Conservation (phyloP, 1,140 invertebrate genomes). For the Sycobia sp. region DNA sequence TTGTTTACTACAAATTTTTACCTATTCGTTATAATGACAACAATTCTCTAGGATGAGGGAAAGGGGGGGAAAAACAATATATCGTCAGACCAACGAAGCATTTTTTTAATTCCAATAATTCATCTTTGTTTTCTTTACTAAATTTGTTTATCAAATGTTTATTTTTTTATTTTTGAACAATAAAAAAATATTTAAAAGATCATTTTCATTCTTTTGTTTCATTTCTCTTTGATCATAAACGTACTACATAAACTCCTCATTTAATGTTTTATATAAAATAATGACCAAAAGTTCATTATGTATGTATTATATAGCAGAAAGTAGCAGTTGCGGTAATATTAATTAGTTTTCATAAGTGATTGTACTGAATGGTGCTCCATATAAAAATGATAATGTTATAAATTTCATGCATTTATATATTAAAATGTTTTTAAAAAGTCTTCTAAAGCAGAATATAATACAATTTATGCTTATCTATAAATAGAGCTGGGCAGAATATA, state of each 20-base stretch:
- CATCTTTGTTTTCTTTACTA: slow-evolving; percentile 16
- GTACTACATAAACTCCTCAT: neutral
- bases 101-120: slow-evolving; percentile 13
- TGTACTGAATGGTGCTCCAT: slow-evolving; percentile 24
- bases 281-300: slow-evolving; percentile 1
- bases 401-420: neutral
- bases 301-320: neutral
- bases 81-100: slow-evolving; percentile 9
- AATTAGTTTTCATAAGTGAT: slow-evolving; percentile 8
- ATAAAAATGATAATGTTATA: slow-evolving; percentile 8
- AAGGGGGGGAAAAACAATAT: slow-evolving; percentile 7
- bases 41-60: slow-evolving; percentile 3
- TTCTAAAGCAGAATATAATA: neutral
- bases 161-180: slow-evolving; percentile 32
- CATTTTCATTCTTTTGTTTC: slow-evolving; percentile 26
- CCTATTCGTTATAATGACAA: slow-evolving; percentile 1
- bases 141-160: slow-evolving; percentile 18
- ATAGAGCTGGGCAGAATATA: slow-evolving; percentile 20
- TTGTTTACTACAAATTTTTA: slow-evolving; percentile 11
- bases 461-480: slow-evolving; percentile 2
- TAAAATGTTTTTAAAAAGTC: slow-evolving; percentile 1
- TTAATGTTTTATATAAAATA: neutral
- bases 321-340: neutral
- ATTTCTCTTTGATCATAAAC: neutral
- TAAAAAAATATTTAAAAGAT: slow-evolving; percentile 24